phyloP scores from a whole-genome alignment of 2,888 invertebrate genomes.

The Odontocolon sp. region DNA sequence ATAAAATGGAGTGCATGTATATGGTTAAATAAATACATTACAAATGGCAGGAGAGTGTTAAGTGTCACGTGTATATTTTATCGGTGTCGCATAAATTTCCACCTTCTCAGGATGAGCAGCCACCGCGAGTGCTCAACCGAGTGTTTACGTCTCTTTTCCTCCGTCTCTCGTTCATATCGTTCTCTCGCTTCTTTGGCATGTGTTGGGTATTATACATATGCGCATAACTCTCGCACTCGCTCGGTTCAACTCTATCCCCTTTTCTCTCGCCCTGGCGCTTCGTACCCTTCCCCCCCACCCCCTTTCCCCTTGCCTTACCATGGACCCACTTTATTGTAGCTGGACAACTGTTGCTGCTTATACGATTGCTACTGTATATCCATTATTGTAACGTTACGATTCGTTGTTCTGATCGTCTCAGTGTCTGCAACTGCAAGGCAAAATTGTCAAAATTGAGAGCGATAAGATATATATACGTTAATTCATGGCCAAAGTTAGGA shows the following conservation, averaged over 20 bases:
- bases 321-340: too few relatives aligned
- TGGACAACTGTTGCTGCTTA: slow-evolving; percentile 74
- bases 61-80: slow-evolving; percentile 58
- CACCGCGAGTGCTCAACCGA: slow-evolving; percentile 15
- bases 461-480: not conserved
- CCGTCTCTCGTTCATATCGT: slow-evolving; percentile 46
- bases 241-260: slow-evolving; percentile 48
- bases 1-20: slow-evolving; percentile 45
- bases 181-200: slow-evolving; percentile 40
- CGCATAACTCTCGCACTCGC: slow-evolving; percentile 48
- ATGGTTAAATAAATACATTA: slow-evolving; percentile 57
- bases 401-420: slow-evolving; percentile 60
- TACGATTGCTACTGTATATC: slow-evolving; percentile 61
- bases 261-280: slow-evolving; percentile 40
- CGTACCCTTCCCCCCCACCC: not conserved
- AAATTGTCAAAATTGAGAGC: not conserved
- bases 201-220: slow-evolving; percentile 47
- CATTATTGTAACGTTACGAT: slow-evolving; percentile 73
- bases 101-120: slow-evolving; percentile 53
- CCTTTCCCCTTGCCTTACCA: slow-evolving; percentile 19
- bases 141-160: slow-evolving; percentile 25
- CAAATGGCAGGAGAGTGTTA: slow-evolving; percentile 55
- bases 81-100: slow-evolving; percentile 60
- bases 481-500: too few relatives aligned
- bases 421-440: slow-evolving; percentile 14